A percentile compares a stretch with the other conserved stretches of the same genome.
Conservation (phyloP, 2,797 vertebrate genomes). For the Artibeus lituratus region DNA sequence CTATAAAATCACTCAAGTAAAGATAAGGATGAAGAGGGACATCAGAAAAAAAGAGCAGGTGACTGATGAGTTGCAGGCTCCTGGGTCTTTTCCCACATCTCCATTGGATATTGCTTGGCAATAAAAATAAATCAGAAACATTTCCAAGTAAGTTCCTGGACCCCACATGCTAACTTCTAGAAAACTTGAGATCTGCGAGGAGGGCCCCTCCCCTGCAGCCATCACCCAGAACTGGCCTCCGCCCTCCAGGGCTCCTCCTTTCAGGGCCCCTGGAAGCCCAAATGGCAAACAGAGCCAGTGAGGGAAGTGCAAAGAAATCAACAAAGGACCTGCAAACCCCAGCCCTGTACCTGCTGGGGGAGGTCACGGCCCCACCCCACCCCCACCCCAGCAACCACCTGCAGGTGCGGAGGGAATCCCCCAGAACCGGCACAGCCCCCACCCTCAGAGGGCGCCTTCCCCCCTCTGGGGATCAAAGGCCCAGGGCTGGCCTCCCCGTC, state of each 20-base stretch:
- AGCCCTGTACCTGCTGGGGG: not conserved
- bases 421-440: no score
- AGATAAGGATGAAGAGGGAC: not conserved
- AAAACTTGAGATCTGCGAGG: not conserved
- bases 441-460: not conserved
- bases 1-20: not conserved
- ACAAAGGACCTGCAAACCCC: constrained; percentile 31
- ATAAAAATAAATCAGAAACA: constrained; percentile 54
- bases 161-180: not conserved
- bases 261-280: not conserved
- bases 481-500: not conserved
- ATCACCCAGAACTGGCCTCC: not conserved
- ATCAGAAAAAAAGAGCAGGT: not conserved
- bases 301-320: not conserved
- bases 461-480: not conserved
- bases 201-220: not conserved
- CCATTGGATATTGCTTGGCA: constrained; percentile 18
- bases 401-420: not conserved
- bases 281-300: constrained; percentile 26
- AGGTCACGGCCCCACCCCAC: not conserved
- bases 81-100: not conserved
- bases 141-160: constrained; percentile 47
- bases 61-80: not conserved
- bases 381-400: not conserved
- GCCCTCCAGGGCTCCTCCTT: not conserved